Percentiles rank a stretch among this genome's conserved stretches.
Conservation (phyloP, 2,888 invertebrate genomes). For the Cephus sareptanus region DNA sequence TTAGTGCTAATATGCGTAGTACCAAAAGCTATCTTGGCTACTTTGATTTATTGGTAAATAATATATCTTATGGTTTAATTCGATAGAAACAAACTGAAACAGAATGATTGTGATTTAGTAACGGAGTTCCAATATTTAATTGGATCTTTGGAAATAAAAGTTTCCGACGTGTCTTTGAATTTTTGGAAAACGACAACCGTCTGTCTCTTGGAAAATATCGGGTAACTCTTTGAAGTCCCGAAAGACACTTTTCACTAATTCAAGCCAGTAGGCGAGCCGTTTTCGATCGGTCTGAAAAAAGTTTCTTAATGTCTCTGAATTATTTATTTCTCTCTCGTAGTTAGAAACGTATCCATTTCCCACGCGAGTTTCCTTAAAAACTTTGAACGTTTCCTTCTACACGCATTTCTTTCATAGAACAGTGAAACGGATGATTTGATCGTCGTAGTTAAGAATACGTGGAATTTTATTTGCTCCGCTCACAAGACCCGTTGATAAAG, state of each 20-base stretch:
- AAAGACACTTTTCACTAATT: background rate
- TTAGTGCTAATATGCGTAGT: background rate
- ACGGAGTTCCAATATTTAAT: background rate
- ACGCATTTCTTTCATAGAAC: background rate
- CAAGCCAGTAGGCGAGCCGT: background rate
- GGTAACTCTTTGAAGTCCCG: background rate
- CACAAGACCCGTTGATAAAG: background rate
- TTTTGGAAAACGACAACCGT: background rate
- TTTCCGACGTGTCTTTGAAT: background rate
- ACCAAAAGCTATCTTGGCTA: background rate
- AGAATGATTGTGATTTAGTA: background rate
- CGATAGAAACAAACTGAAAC: background rate
- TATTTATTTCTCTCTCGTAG: background rate
- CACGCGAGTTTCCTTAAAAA: background rate
- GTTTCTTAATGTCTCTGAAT: slow-evolving; percentile 1
- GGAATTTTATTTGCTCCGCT: background rate
- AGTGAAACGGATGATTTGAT: background rate
- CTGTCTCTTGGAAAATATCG: background rate
- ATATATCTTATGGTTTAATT: background rate
- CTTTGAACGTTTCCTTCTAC: background rate
- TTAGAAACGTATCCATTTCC: background rate
- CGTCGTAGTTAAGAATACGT: background rate
- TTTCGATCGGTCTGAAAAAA: background rate
- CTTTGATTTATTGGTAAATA: background rate
- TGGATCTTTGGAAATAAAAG: background rate